Percentiles rank a stretch among this genome's conserved stretches.
phyloP scores from a whole-genome alignment of 2,113 vertebrate genomes.

The Crotophaga sulcirostris region DNA sequence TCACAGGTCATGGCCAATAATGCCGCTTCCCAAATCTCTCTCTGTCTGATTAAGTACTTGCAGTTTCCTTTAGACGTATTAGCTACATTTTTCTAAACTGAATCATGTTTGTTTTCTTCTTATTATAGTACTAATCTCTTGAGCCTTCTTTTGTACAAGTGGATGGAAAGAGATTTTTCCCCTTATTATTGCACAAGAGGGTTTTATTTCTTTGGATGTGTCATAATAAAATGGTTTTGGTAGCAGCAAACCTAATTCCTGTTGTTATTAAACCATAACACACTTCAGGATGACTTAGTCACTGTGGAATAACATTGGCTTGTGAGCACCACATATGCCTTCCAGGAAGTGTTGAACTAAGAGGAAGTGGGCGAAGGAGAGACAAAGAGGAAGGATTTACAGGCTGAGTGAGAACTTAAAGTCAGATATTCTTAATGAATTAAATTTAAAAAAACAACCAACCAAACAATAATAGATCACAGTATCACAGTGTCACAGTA shows the following conservation, averaged over 20 bases:
- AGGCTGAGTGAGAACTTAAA: neutral
- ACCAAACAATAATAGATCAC: neutral
- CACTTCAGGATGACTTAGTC: constrained; percentile 58
- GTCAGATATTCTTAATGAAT: neutral
- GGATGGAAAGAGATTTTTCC: constrained; percentile 42
- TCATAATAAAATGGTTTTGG: constrained; percentile 57
- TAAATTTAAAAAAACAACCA: neutral
- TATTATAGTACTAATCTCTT: constrained; percentile 43
- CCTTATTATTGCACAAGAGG: constrained; percentile 61
- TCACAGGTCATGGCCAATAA: neutral
- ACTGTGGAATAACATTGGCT: constrained; percentile 32
- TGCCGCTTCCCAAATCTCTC: neutral
- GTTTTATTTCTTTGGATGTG: constrained; percentile 40
- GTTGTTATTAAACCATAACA: constrained; percentile 59
- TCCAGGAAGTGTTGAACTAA: constrained; percentile 29
- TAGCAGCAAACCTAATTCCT: constrained; percentile 55
- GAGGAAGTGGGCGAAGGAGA: constrained; percentile 5
- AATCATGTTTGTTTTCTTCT: constrained; percentile 62
- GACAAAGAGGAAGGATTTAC: neutral
- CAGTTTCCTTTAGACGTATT: constrained; percentile 38
- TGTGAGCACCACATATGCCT: neutral
- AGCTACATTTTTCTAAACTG: constrained; percentile 55
- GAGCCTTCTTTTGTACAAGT: constrained; percentile 39
- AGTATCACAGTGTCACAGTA: no score
- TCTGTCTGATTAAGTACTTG: constrained; percentile 11